Conservation (phyloP, 2,113 vertebrate species). For the Macroglossus sobrinus region DNA sequence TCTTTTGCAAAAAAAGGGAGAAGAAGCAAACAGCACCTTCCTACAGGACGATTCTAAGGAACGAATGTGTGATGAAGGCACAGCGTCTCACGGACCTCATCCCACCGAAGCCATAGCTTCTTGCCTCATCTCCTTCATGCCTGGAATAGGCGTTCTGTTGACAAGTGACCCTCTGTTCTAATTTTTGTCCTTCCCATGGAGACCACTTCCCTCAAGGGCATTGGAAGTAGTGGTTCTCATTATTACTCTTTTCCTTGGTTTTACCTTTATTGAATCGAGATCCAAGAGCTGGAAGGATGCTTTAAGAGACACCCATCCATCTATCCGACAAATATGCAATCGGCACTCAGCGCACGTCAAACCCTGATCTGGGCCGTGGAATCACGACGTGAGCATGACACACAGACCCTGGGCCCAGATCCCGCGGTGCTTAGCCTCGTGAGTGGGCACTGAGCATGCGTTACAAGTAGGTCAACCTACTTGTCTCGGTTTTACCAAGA, state of each 20-base stretch:
- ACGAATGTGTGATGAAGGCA: accelerated
- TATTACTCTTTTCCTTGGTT: not conserved
- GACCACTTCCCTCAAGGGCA: not conserved
- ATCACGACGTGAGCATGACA: not conserved
- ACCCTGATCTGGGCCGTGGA: not conserved
- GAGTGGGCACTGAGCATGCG: not conserved
- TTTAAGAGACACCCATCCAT: not conserved
- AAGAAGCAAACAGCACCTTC: not conserved
- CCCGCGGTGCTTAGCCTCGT: not conserved
- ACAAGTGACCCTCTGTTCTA: not conserved
- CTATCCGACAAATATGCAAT: not conserved
- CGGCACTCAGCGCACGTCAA: not conserved
- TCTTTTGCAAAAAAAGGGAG: not conserved
- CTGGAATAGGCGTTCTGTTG: not conserved
- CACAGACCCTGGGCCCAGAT: not conserved
- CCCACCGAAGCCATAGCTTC: not conserved
- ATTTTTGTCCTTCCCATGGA: not conserved
- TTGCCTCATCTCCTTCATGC: not conserved
- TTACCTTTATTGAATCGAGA: not conserved
- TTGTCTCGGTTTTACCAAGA: not conserved
- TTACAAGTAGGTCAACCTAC: not conserved
- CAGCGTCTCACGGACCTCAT: accelerated
- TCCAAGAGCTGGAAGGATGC: not conserved
- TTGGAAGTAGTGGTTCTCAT: not conserved
- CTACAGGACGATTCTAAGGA: not conserved